Conservation (phyloP, 1,140 invertebrate genomes). For the Babylonia areolata region DNA sequence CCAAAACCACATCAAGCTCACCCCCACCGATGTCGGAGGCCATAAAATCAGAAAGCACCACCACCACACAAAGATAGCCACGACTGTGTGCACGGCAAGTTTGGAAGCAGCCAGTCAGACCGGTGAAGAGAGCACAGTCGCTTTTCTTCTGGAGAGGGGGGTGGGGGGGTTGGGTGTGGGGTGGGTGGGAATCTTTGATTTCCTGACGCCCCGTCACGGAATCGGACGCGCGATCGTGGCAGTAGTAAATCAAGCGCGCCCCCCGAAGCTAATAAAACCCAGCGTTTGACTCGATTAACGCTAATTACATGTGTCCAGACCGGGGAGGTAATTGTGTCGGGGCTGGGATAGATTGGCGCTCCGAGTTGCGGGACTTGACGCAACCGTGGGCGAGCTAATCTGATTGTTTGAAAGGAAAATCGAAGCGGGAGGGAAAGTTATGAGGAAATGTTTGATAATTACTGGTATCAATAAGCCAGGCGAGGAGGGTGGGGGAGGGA, state of each 20-base stretch:
- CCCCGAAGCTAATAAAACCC: conserved; percentile 13
- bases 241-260: conserved; percentile 25
- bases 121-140: too few species aligned
- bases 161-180: too few species aligned
- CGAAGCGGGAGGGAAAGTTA: conserved; percentile 25
- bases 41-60: too few species aligned
- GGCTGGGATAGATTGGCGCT: conserved; percentile 8
- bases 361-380: conserved; percentile 11
- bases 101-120: too few species aligned
- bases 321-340: conserved; percentile 17
- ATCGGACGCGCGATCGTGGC: conserved; percentile 16
- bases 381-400: conserved; percentile 21
- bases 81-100: too few species aligned
- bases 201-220: conserved; percentile 4
- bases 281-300: conserved; percentile 25
- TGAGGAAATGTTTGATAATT: conserved; percentile 35
- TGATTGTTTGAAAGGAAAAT: conserved; percentile 38
- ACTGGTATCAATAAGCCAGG: conserved; percentile 22
- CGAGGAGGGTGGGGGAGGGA: background rate
- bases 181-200: conserved; percentile 13
- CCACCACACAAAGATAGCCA: too few species aligned
- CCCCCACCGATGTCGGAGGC: too few species aligned
- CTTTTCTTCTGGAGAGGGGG: too few species aligned
- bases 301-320: conserved; percentile 29
- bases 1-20: too few species aligned